Evolutionary conservation across 1,140 invertebrate genomes (phyloP).

Genomic region (Trigoniulus corallinus): DNA sequence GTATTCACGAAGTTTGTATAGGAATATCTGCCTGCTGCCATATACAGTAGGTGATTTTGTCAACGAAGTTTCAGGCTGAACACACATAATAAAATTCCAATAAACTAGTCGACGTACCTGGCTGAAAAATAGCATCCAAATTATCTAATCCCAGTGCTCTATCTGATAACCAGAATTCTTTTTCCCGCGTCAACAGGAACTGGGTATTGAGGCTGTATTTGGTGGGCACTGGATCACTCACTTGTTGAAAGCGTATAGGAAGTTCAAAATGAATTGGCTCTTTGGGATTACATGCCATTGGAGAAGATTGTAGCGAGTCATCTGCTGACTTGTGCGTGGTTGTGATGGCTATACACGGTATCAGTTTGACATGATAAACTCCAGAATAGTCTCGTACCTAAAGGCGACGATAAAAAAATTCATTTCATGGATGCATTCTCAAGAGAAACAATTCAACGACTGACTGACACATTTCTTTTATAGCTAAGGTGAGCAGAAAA

Average conservation of each 20-base stretch:
- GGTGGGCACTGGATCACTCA: constrained; percentile 26
- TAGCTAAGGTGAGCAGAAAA: too few species aligned
- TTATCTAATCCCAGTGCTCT: constrained; percentile 16
- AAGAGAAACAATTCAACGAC: too few species aligned
- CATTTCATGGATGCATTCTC: too few species aligned
- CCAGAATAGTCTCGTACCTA: constrained; percentile 28
- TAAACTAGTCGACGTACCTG: too few species aligned
- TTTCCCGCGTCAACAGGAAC: constrained; percentile 22
- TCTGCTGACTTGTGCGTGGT: too few species aligned
- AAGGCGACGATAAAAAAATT: background rate
- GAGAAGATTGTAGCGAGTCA: constrained; percentile 17
- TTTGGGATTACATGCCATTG: constrained; percentile 23
- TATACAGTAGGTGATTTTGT: too few species aligned
- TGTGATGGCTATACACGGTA: constrained; percentile 23
- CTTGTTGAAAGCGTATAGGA: constrained; percentile 27
- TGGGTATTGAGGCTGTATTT: constrained; percentile 25
- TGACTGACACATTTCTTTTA: too few species aligned
- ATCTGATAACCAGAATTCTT: constrained; percentile 23
- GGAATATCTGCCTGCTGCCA: too few species aligned
- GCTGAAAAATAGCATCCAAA: too few species aligned
- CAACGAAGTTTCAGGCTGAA: too few species aligned
- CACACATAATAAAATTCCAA: constrained; percentile 8
- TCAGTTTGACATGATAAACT: constrained; percentile 22
- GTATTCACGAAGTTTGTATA: too few species aligned
- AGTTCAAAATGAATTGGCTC: constrained; percentile 25